phyloP scores from a whole-genome alignment of 2,797 vertebrate genomes.

The Gallinago solitaria region DNA sequence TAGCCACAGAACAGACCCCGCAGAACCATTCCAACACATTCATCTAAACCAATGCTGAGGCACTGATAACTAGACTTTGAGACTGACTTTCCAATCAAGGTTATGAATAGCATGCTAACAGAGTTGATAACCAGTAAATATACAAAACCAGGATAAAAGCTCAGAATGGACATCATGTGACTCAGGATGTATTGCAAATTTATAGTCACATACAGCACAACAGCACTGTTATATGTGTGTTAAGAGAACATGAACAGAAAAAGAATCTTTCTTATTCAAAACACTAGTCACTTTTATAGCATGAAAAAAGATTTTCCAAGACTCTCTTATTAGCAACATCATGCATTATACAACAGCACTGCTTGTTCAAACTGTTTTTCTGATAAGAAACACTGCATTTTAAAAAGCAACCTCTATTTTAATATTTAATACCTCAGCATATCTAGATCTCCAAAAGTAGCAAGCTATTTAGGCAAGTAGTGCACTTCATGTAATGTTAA shows the following conservation, averaged over 20 bases:
- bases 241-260: slow-evolving; percentile 42
- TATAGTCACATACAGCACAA: neutral
- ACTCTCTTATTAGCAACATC: slow-evolving; percentile 76
- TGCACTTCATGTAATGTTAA: slow-evolving; percentile 79
- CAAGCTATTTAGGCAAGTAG: slow-evolving; percentile 78
- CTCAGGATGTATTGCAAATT: neutral
- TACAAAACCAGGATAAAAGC: slow-evolving; percentile 18
- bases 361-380: slow-evolving; percentile 77
- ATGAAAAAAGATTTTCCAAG: slow-evolving; percentile 70
- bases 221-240: neutral
- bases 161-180: neutral
- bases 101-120: neutral
- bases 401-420: slow-evolving; percentile 79
- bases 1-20: neutral
- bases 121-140: slow-evolving; percentile 1
- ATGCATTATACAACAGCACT: slow-evolving; percentile 79
- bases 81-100: slow-evolving; percentile 36
- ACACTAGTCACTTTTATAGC: slow-evolving; percentile 55
- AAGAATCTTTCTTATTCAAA: slow-evolving; percentile 44
- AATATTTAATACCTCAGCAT: slow-evolving; percentile 82
- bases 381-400: slow-evolving; percentile 81
- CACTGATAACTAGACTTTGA: neutral
- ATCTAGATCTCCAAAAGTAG: slow-evolving; percentile 80
- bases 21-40: neutral
- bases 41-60: neutral